Evolutionary conservation across 2,888 invertebrate species (phyloP), one percentile per base, ranked within the genome.

Genomic region (Zygothrica quintamaculata): DNA sequence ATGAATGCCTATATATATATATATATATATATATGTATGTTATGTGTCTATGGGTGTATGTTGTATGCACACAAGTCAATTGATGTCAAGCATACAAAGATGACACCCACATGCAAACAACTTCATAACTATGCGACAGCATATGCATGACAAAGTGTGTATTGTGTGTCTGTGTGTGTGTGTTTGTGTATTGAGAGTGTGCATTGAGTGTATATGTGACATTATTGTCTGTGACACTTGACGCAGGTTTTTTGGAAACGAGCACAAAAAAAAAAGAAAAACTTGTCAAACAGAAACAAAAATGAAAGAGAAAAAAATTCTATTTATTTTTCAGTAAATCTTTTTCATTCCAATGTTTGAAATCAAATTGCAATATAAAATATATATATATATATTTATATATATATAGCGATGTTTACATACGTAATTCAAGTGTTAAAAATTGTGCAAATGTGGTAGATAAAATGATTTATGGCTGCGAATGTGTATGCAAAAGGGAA

Each of bases 11-110:
- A n/a, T n/a, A n/a, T n/a, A n/a, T n/a, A n/a, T n/a, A n/a, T n/a
- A n/a, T n/a, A n/a, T n/a, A n/a, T n/a, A n/a, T n/a, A n/a, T n/a
- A n/a, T n/a, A n/a, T n/a, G n/a, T n/a, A n/a, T n/a, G n/a, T n/a
- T 34, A 37, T 18, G 12, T 42, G 25, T 25, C 37, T 50, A 33
- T 47, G 26, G 51, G 6, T 48, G 6, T 62, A 46, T 42, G 26
- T 57, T 29, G 11, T 40, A 12, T 29, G 31, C 33, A n/a, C 15
- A 64, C 73, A 76, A 74, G 70, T 77, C 74, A 74, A 73, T 76
- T 74, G 74, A 58, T 77, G 75, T 76, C 77, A 77, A 74, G 77
- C 47, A 51, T 39, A 43, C 53, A 60, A 59, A 65, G 65, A 64
- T 60, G 56, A 56, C 60, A 59, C 43, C 43, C 48, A 39, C 26